Conservation (phyloP, 1,140 invertebrate species). For the Chionoecetes opilio region DNA sequence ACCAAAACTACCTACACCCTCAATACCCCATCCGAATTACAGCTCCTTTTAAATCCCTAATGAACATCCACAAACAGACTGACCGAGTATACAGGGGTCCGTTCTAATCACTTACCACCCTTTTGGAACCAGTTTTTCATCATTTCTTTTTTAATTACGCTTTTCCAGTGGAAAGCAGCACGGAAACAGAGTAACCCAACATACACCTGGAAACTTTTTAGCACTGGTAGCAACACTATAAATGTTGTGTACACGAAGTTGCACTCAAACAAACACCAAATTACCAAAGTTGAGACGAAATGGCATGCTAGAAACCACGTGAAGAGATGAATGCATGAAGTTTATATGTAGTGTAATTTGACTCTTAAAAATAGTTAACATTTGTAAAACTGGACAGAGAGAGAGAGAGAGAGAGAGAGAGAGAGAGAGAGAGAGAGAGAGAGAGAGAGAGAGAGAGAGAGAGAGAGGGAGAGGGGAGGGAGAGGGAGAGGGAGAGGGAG, state of each 20-base stretch:
- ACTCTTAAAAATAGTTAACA: not conserved
- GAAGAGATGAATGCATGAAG: not conserved
- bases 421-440: slow-evolving; percentile 18
- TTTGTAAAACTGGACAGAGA: not conserved
- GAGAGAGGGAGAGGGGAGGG: slow-evolving; percentile 19
- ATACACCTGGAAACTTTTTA: no score
- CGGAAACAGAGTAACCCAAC: no score
- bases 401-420: slow-evolving; percentile 18
- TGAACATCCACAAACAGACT: no score
- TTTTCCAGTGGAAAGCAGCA: no score
- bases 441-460: slow-evolving; percentile 25
- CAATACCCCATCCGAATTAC: no score
- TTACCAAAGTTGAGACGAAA: not conserved
- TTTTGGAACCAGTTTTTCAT: no score
- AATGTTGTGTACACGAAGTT: not conserved
- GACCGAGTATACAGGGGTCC: no score
- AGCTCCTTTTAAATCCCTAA: no score
- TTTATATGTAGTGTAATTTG: slow-evolving; percentile 1
- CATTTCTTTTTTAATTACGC: no score
- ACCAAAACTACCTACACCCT: no score
- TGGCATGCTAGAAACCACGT: not conserved
- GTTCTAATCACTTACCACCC: no score
- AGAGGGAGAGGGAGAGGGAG: not conserved
- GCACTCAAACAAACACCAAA: not conserved
- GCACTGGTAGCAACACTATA: not conserved